phyloP scores from a whole-genome alignment of 2,113 vertebrate genomes.

The Scophthalmus maximus region DNA sequence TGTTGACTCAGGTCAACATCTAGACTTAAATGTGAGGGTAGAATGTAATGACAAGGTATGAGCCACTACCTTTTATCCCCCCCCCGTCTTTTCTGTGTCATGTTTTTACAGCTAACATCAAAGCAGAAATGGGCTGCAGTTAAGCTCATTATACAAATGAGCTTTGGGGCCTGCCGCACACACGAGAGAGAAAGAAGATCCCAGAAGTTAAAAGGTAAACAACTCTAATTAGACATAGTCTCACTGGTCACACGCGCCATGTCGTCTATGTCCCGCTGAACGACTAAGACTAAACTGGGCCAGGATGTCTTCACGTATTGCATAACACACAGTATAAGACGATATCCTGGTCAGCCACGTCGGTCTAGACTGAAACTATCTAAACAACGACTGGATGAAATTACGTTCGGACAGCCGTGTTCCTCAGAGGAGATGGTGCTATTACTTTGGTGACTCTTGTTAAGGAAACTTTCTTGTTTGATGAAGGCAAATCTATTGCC shows the following conservation, averaged over 20 bases:
- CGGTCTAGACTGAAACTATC: neutral
- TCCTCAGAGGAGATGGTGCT: too few relatives aligned
- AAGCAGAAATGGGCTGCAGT: constrained; percentile 31
- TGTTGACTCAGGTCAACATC: neutral
- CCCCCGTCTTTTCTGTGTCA: neutral
- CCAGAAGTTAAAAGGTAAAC: constrained; percentile 45
- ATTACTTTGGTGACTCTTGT: too few relatives aligned
- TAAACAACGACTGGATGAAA: neutral
- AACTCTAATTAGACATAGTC: constrained; percentile 39
- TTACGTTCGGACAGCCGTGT: too few relatives aligned
- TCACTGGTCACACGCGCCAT: neutral
- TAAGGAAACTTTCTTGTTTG: too few relatives aligned
- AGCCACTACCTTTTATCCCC: neutral
- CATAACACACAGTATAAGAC: too few relatives aligned
- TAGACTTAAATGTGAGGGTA: neutral
- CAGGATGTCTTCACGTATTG: neutral
- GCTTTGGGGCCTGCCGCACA: constrained; percentile 31
- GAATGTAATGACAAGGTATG: constrained; percentile 6
- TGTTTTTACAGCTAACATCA: constrained; percentile 59
- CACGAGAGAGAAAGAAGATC: constrained; percentile 42
- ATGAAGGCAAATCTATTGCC: too few relatives aligned
- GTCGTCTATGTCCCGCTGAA: neutral
- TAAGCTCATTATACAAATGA: constrained; percentile 73
- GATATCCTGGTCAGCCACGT: neutral
- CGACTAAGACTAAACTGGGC: neutral